Base-by-base conservation (phyloP, 2,113 vertebrate species). In the Mionectes macconnelli region DNA sequence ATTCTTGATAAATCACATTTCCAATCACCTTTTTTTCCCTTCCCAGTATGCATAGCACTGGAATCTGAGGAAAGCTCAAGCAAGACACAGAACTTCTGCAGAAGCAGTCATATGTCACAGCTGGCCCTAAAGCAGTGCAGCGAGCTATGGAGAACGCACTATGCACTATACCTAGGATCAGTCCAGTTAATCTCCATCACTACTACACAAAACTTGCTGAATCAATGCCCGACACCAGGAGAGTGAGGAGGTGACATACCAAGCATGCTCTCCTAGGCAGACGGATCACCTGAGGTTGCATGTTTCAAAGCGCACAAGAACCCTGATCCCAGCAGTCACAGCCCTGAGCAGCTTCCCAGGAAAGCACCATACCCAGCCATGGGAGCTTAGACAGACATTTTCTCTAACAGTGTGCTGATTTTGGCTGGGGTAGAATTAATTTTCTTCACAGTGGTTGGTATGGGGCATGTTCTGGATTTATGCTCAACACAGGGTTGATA, bases 161-260 rank as follows among this genome's bases (percentile, higher is more conserved):
- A 50, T 66, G 63, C 23, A 23, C 33, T 74, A 55, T 59, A 50
- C 30, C 59, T 16, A 30, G 50, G 37, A 73, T 42, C 12, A 15
- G 40, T 14, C 70, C 30, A 35, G 45, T 35, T 20, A 23, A 20
- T 57, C 76, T 50, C 37, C 49, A 35, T 21, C 25, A 8, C 22
- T 11, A 44, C 28, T 28, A 28, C 7, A 39, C 27, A 42, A 42
- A 18, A 18, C 24, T 7, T 56, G 64, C 69, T n/a, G 31, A 74
- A 31, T 0, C 1, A 1, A 33, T 0, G 1, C 23, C 22, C 3
- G 7, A 8, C 28, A 17, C 0, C 11, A 72, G 87, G 27, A 63
- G 53, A 1, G 0, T 37, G 55, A 8, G 49, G 14, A 4, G 1
- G 33, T 4, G 19, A 39, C 44, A 40, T 15, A 27, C 7, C 3